These are phyloP conservation scores for Parasteatoda tepidariorum DNA, from an alignment of 1,140 invertebrate species.

Conservation along the genomic window DNA sequence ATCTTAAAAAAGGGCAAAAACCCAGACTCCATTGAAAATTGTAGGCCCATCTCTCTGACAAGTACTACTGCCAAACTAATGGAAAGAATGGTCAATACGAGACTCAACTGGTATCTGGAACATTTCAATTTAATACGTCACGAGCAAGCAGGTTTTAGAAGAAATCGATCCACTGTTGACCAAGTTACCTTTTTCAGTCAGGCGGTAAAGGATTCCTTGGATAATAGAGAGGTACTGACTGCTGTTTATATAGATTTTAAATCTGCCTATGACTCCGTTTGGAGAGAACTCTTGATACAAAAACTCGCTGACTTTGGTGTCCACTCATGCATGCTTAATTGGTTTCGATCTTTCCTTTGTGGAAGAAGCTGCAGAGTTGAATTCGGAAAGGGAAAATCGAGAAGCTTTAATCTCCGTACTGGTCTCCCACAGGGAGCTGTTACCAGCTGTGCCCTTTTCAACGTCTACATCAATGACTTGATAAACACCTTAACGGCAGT, in stretches of 20 bases:
- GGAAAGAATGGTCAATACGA: not conserved
- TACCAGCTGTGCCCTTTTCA: too few species aligned
- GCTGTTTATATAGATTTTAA: slow-evolving; percentile 22
- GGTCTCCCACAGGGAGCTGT: too few species aligned
- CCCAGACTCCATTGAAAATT: not conserved
- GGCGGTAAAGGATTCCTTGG: slow-evolving; percentile 9
- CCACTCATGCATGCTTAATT: not conserved
- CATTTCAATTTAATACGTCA: not conserved
- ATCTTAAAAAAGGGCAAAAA: not conserved
- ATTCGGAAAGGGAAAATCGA: too few species aligned
- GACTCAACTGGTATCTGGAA: slow-evolving; percentile 3
- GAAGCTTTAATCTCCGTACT: too few species aligned
- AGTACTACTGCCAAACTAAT: not conserved
- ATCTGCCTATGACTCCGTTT: not conserved
- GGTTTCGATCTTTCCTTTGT: not conserved
- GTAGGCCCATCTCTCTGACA: slow-evolving; percentile 1
- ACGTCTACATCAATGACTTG: too few species aligned
- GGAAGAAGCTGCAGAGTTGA: too few species aligned
- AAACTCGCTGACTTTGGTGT: not conserved
- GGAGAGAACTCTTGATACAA: not conserved
- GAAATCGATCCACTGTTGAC: not conserved
- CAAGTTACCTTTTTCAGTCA: slow-evolving; percentile 15
- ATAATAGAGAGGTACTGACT: not conserved
- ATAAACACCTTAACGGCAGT: too few species aligned
- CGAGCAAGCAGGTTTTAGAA: slow-evolving; percentile 17